Evolutionary conservation across 2,888 invertebrate genomes (phyloP).

Genomic region (Ganaspis brasiliensis): DNA sequence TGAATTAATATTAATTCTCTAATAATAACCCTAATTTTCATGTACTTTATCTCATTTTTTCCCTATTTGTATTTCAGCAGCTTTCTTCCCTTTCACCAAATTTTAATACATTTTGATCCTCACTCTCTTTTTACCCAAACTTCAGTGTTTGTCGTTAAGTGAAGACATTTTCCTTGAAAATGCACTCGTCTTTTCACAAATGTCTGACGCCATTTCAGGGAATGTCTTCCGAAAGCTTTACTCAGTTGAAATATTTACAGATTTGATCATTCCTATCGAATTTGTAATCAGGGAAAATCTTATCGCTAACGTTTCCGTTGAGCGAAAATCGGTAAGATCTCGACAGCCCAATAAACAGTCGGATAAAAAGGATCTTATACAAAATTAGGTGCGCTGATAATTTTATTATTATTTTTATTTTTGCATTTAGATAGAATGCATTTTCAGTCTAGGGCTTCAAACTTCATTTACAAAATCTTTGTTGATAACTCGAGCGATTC

Average conservation of each 20-base stretch:
- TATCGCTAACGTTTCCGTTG: conserved; percentile 6
- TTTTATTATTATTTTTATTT: background rate
- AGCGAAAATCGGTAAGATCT: background rate
- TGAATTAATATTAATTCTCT: too few species aligned
- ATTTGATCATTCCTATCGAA: conserved; percentile 33
- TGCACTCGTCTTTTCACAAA: conserved; percentile 3
- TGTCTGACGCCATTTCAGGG: conserved; percentile 10
- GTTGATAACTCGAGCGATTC: too few species aligned
- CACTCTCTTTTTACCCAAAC: background rate
- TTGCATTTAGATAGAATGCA: too few species aligned
- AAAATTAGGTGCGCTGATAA: background rate
- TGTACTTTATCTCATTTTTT: too few species aligned
- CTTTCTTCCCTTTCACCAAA: too few species aligned
- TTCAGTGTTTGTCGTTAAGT: conserved; percentile 11
- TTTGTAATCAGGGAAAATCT: conserved; percentile 8
- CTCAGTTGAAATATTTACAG: conserved; percentile 21
- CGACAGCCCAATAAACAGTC: background rate
- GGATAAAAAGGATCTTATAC: too few species aligned
- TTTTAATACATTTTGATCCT: background rate
- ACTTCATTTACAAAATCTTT: too few species aligned
- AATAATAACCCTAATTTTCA: too few species aligned
- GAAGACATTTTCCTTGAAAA: conserved; percentile 1
- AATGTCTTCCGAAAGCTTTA: conserved; percentile 19
- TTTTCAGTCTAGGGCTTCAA: too few species aligned
- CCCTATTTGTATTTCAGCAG: too few species aligned